Conservation (phyloP, 2,797 vertebrate genomes). For the Simalia tracyae region DNA sequence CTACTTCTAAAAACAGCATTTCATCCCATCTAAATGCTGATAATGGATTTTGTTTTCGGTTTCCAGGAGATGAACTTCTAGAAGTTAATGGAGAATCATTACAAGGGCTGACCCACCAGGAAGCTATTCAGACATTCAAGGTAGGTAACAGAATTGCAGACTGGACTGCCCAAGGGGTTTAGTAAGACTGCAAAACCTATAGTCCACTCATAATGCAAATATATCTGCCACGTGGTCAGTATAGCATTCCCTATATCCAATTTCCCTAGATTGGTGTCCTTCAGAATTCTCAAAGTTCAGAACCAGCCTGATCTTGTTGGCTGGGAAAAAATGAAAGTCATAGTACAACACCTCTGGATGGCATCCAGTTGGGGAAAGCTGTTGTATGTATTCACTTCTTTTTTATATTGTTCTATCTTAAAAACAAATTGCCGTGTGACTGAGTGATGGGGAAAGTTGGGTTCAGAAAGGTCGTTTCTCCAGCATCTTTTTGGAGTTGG, state of each 20-base stretch:
- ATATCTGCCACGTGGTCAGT: not conserved
- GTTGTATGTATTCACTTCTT: not conserved
- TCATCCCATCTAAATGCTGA: conserved; percentile 27
- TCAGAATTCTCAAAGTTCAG: not conserved
- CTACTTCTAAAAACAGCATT: conserved; percentile 9
- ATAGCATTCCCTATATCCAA: not conserved
- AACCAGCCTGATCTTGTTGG: not conserved
- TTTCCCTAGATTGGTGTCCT: not conserved
- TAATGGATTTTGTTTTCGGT: conserved; percentile 52
- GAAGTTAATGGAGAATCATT: conserved; percentile 95
- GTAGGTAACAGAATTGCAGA: conserved; percentile 81
- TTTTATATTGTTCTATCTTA: not conserved
- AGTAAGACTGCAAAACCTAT: not conserved
- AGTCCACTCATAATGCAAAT: not conserved
- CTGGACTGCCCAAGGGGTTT: too few species aligned
- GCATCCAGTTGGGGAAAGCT: not conserved
- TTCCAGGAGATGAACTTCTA: conserved; percentile 90
- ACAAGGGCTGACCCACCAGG: conserved; percentile 92
- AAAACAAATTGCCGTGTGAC: not conserved
- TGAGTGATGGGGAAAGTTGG: not conserved
- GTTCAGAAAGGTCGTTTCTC: not conserved
- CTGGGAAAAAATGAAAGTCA: not conserved
- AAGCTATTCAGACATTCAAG: conserved; percentile 98
- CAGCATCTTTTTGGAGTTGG: not conserved
- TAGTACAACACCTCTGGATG: not conserved